Evolutionary conservation across 2,113 vertebrate genomes (phyloP).

Genomic region (Anser brachyrhynchus): DNA sequence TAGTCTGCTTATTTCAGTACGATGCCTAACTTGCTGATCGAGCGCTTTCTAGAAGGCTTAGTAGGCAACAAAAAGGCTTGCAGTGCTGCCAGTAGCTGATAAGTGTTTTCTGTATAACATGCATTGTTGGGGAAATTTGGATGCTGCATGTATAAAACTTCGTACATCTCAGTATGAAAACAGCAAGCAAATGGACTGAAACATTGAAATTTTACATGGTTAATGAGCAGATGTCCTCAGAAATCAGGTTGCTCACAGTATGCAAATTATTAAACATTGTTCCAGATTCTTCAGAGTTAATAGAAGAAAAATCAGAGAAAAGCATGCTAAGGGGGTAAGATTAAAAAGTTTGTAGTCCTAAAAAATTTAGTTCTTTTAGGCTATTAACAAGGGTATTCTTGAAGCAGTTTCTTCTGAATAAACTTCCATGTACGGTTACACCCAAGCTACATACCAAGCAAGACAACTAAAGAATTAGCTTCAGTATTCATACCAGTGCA

Average conservation of each 20-base stretch:
- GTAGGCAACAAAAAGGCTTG: background rate
- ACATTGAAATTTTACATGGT: background rate
- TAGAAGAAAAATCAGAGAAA: background rate
- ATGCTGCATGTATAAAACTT: background rate
- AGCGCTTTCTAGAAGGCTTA: background rate
- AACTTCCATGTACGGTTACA: background rate
- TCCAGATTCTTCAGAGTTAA: background rate
- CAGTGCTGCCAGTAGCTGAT: background rate
- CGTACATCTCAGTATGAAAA: background rate
- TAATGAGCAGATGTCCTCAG: background rate
- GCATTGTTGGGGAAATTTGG: background rate
- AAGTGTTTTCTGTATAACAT: background rate
- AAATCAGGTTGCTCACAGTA: background rate
- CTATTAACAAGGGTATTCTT: background rate
- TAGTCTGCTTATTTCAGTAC: background rate
- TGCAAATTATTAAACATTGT: background rate
- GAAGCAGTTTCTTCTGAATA: background rate
- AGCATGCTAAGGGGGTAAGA: background rate
- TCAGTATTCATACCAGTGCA: background rate
- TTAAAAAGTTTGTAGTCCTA: background rate
- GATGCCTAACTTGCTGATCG: background rate
- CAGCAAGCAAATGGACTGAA: background rate
- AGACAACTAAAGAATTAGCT: background rate
- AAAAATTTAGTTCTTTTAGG: background rate
- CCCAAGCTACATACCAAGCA: background rate